These are phyloP conservation scores for Mystacides longicornis DNA, from an alignment of 2,888 invertebrate species.

Conservation along the genomic window DNA sequence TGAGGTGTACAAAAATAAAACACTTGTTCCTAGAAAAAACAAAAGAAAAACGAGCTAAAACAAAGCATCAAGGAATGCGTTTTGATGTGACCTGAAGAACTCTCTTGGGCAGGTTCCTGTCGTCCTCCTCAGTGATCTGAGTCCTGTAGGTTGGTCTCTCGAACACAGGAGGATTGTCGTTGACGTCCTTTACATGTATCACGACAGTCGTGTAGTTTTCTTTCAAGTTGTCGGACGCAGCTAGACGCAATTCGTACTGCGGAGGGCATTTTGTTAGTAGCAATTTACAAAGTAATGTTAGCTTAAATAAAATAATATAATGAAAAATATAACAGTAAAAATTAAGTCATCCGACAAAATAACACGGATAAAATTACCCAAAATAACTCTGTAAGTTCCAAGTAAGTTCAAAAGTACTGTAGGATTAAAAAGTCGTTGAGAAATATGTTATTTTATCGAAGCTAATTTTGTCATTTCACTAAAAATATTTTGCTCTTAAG, in stretches of 20 bases:
- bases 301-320: background rate
- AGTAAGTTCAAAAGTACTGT: too few species aligned
- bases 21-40: background rate
- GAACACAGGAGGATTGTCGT: conserved; percentile 97
- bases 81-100: conserved; percentile 68
- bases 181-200: conserved; percentile 95
- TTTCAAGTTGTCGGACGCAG: conserved; percentile 85
- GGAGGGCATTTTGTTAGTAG: background rate
- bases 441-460: too few species aligned
- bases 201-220: conserved; percentile 96
- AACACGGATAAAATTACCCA: too few species aligned
- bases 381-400: too few species aligned
- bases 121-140: conserved; percentile 93
- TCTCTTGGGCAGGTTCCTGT: conserved; percentile 87
- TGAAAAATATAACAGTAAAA: background rate
- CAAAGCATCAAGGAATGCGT: background rate
- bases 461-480: too few species aligned
- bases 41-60: background rate
- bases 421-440: too few species aligned
- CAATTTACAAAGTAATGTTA: background rate
- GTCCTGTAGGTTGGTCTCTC: conserved; percentile 91
- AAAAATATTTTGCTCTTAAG: too few species aligned
- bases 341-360: too few species aligned
- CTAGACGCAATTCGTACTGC: conserved; percentile 89
- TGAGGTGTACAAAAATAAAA: background rate